A percentile compares a stretch with the other conserved stretches of the same genome.
Conservation (phyloP, 1,140 invertebrate species). For the Archivesica marissinica region DNA sequence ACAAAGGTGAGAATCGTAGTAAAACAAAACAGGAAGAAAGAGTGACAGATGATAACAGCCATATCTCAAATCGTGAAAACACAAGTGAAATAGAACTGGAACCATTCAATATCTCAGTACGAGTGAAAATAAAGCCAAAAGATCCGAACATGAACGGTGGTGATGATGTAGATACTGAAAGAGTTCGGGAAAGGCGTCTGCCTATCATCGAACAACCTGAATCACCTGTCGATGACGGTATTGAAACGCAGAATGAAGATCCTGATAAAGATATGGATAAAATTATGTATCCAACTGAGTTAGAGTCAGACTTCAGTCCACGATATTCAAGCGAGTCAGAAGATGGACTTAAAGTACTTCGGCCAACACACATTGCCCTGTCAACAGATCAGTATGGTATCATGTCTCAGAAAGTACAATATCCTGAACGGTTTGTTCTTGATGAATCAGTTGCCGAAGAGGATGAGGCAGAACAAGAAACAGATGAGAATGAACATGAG, state of each 20-base stretch:
- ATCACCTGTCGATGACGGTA: neutral
- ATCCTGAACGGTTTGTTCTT: constrained; percentile 33
- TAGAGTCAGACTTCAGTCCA: neutral
- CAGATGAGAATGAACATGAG: neutral
- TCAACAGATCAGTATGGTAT: constrained; percentile 35
- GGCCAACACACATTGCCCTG: constrained; percentile 1
- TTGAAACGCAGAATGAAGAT: neutral
- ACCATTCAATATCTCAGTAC: constrained; percentile 61
- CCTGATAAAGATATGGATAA: neutral
- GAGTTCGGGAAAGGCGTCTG: constrained; percentile 7
- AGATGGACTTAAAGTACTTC: constrained; percentile 22
- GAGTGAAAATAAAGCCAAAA: constrained; percentile 56
- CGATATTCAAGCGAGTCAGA: neutral
- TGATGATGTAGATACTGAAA: constrained; percentile 43
- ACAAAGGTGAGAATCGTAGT: neutral
- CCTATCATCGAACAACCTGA: constrained; percentile 22
- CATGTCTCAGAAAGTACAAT: constrained; percentile 36
- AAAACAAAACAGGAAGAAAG: neutral
- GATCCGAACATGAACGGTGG: constrained; percentile 33
- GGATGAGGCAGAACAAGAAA: neutral
- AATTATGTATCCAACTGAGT: constrained; percentile 3
- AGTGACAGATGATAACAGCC: neutral
- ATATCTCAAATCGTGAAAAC: neutral
- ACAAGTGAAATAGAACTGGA: constrained; percentile 29
- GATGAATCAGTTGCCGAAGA: constrained; percentile 16